Conservation (phyloP, 2,888 invertebrate species). For the Papilio protenor region DNA sequence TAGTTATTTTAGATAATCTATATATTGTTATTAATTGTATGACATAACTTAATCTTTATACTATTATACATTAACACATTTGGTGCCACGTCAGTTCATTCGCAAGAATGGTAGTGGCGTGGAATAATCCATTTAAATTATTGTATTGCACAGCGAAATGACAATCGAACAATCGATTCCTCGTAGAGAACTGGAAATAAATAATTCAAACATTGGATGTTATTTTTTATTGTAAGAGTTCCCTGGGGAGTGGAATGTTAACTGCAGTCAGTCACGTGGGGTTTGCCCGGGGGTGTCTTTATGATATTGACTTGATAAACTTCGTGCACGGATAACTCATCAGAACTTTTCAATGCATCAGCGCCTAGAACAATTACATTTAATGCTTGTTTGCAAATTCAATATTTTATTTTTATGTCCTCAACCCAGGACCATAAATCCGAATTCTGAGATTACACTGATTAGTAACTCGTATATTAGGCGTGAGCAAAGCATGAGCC, state of each 20-base stretch:
- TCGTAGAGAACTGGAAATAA: constrained; percentile 51
- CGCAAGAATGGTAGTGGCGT: background rate
- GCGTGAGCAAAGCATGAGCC: too few species aligned
- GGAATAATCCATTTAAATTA: background rate
- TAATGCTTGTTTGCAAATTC: background rate
- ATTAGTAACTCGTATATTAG: too few species aligned
- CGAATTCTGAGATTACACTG: too few species aligned
- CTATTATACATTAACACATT: too few species aligned
- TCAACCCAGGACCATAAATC: too few species aligned
- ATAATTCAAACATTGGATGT: constrained; percentile 50
- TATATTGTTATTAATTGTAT: background rate
- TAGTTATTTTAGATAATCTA: background rate
- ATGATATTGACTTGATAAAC: constrained; percentile 51
- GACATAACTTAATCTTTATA: too few species aligned
- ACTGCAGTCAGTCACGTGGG: constrained; percentile 50
- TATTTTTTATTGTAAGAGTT: constrained; percentile 44
- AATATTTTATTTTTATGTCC: background rate
- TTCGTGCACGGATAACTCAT: constrained; percentile 26
- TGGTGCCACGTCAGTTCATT: too few species aligned
- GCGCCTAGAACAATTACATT: background rate
- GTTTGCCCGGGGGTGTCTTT: constrained; percentile 51
- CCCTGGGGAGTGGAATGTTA: constrained; percentile 48
- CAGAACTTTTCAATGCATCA: constrained; percentile 9
- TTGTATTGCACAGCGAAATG: background rate
- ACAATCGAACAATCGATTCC: constrained; percentile 51